phyloP scores from a whole-genome alignment of 1,140 invertebrate genomes.

The Zaprionus tsacasi region DNA sequence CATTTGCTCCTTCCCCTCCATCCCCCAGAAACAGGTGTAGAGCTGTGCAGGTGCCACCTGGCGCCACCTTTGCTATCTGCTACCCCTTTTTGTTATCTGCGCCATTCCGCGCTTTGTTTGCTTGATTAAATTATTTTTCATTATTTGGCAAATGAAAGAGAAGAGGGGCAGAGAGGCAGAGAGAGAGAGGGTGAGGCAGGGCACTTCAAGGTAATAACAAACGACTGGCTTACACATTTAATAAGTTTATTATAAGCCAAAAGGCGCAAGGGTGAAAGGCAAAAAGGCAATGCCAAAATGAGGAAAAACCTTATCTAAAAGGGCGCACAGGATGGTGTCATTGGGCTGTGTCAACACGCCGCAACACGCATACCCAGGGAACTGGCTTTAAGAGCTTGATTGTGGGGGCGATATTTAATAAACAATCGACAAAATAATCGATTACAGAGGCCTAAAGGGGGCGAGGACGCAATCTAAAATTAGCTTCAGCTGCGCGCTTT shows the following conservation, averaged over 20 bases:
- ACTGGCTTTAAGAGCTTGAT: neutral
- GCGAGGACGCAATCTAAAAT: no score
- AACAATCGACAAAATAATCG: neutral
- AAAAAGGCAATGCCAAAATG: slow-evolving; percentile 51
- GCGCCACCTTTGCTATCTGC: slow-evolving; percentile 19
- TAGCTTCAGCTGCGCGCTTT: no score
- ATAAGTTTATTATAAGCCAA: slow-evolving; percentile 80
- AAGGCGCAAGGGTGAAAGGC: slow-evolving; percentile 42
- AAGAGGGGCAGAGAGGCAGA: neutral
- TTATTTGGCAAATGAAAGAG: slow-evolving; percentile 80
- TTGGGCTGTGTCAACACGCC: slow-evolving; percentile 38
- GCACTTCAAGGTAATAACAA: slow-evolving; percentile 46
- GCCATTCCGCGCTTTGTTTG: slow-evolving; percentile 62
- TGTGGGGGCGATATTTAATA: neutral
- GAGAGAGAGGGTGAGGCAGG: neutral
- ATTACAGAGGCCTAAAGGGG: neutral
- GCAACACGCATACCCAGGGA: slow-evolving; percentile 12
- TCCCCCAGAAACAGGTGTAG: neutral
- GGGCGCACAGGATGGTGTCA: slow-evolving; percentile 7
- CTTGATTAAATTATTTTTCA: slow-evolving; percentile 83
- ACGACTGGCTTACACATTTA: slow-evolving; percentile 75
- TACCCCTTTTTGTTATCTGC: slow-evolving; percentile 34
- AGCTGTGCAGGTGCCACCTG: slow-evolving; percentile 2
- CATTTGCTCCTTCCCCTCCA: neutral
- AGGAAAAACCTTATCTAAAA: slow-evolving; percentile 38